These are phyloP conservation scores for Limnephilus lunatus DNA, from an alignment of 2,888 invertebrate species.

Conservation along the genomic window DNA sequence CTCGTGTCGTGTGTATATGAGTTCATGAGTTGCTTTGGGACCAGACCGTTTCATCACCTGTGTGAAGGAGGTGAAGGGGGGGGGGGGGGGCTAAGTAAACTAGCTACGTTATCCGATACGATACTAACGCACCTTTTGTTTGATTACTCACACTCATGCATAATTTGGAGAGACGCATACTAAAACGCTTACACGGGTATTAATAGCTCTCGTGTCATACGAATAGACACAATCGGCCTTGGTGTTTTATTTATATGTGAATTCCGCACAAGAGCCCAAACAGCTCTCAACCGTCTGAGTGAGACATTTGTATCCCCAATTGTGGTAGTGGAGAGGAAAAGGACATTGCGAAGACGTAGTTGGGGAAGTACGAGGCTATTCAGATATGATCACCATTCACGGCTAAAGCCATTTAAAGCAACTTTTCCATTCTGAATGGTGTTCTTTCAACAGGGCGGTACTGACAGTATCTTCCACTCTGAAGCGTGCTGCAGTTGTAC, in stretches of 20 bases:
- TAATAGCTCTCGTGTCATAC: background rate
- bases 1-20: background rate
- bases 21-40: background rate
- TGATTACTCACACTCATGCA: background rate
- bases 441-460: too few species aligned
- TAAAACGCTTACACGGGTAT: background rate
- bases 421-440: too few species aligned
- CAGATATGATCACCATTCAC: too few species aligned
- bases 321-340: too few species aligned
- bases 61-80: background rate
- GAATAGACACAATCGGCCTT: background rate
- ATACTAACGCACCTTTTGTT: slow-evolving; percentile 40
- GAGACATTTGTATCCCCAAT: too few species aligned
- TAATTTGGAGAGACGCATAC: background rate
- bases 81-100: slow-evolving; percentile 13
- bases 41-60: background rate
- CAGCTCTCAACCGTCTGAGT: too few species aligned
- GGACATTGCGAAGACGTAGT: too few species aligned
- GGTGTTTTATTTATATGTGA: background rate
- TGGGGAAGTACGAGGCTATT: too few species aligned
- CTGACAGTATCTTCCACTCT: too few species aligned
- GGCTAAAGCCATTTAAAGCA: too few species aligned
- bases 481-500: too few species aligned
- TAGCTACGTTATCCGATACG: slow-evolving; percentile 41
- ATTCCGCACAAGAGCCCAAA: too few species aligned